Evolutionary conservation across 2,113 vertebrate species (phyloP).

Genomic region (Ctenomys sociabilis): DNA sequence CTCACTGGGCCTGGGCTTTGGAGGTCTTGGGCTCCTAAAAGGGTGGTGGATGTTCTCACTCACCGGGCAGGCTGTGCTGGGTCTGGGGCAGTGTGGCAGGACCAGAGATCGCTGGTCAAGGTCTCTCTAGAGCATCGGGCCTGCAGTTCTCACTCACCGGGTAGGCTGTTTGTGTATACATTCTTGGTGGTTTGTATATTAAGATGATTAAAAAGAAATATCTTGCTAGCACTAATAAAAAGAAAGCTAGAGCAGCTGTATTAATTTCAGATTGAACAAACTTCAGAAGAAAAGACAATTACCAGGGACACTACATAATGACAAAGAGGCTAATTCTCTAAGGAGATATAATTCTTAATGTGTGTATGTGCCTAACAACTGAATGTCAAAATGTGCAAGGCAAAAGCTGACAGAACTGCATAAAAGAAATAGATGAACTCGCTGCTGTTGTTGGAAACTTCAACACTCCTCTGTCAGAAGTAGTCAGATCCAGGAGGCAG

Average conservation of each 20-base stretch:
- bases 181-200: neutral
- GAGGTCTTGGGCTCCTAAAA: no score
- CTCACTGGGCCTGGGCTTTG: no score
- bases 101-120: no score
- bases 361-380: neutral
- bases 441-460: neutral
- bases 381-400: neutral
- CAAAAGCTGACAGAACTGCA: neutral
- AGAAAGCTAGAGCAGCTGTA: neutral
- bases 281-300: neutral
- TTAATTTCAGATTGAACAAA: slow-evolving; percentile 2
- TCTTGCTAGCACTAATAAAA: neutral
- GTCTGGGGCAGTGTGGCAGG: no score
- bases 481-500: neutral
- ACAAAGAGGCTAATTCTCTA: neutral
- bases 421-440: neutral
- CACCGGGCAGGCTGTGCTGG: no score
- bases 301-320: neutral
- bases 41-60: no score
- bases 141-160: no score
- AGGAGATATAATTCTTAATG: neutral
- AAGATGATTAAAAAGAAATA: neutral
- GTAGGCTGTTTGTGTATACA: neutral
- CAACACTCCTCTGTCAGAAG: neutral
- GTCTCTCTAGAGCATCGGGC: no score